Percentiles rank a stretch among this genome's conserved stretches.
Evolutionary conservation across 2,113 vertebrate genomes (phyloP).

Genomic region (Otus sunia): DNA sequence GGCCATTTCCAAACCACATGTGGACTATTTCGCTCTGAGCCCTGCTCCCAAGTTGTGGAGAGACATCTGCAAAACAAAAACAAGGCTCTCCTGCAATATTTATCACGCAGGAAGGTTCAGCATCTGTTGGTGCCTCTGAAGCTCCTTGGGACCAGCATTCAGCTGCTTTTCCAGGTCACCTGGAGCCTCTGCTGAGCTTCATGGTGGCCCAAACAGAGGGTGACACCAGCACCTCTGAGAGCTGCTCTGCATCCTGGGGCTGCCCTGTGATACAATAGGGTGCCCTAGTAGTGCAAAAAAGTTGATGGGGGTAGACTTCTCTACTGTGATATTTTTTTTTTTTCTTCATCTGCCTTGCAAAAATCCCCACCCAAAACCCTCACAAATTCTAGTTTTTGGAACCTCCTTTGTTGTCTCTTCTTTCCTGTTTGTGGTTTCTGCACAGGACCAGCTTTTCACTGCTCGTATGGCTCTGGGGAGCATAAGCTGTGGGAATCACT

Average conservation of each 20-base stretch:
- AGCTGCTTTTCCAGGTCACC: background rate
- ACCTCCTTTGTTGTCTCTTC: background rate
- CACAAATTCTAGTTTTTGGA: background rate
- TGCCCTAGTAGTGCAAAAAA: rapidly evolving
- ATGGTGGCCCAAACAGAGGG: background rate
- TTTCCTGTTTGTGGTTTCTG: background rate
- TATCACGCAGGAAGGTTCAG: background rate
- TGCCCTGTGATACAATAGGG: rapidly evolving
- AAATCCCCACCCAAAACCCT: background rate
- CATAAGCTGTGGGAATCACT: background rate
- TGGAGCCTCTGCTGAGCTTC: background rate
- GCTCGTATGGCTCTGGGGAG: background rate
- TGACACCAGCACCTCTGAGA: background rate
- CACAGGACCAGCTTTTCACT: background rate
- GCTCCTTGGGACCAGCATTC: background rate
- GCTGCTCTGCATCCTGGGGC: background rate
- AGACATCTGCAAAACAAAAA: background rate
- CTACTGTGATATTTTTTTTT: background rate
- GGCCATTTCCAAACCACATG: background rate
- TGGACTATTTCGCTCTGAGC: too few species aligned
- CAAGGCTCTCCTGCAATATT: background rate
- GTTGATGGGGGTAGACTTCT: background rate
- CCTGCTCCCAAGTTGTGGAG: background rate
- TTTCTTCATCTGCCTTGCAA: background rate
- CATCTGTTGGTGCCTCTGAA: background rate